These are phyloP conservation scores for Podarcis muralis DNA, from an alignment of 2,113 vertebrate genomes.

Conservation along the genomic window DNA sequence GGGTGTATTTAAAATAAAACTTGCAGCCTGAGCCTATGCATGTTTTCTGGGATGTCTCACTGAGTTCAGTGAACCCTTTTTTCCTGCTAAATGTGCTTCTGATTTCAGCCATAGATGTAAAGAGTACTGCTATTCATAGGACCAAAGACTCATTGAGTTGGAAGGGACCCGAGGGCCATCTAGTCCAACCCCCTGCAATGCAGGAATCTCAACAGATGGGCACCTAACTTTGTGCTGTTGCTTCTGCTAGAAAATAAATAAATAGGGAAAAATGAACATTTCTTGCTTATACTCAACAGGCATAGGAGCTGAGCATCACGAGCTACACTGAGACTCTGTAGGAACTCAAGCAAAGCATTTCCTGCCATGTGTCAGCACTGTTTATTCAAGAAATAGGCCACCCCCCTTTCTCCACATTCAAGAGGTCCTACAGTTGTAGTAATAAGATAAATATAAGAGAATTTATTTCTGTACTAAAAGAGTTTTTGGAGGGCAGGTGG, in stretches of 20 bases:
- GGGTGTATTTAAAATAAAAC: neutral
- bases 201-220: no score
- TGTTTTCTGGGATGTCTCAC: neutral
- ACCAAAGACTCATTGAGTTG: no score
- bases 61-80: neutral
- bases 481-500: neutral
- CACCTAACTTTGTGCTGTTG: no score
- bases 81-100: neutral
- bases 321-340: neutral
- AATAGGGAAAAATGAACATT: neutral
- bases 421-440: neutral
- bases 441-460: no score
- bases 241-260: no score
- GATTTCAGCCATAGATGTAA: neutral
- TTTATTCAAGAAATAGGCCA: neutral
- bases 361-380: neutral
- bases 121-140: neutral
- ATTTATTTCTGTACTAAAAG: neutral
- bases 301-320: neutral
- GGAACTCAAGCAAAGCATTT: neutral
- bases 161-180: no score
- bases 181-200: no score
- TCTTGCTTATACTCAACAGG: neutral
- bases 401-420: neutral
- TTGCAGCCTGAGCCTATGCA: neutral